Base-by-base conservation (phyloP, 2,888 invertebrate species). In the Brachycybe producta region DNA sequence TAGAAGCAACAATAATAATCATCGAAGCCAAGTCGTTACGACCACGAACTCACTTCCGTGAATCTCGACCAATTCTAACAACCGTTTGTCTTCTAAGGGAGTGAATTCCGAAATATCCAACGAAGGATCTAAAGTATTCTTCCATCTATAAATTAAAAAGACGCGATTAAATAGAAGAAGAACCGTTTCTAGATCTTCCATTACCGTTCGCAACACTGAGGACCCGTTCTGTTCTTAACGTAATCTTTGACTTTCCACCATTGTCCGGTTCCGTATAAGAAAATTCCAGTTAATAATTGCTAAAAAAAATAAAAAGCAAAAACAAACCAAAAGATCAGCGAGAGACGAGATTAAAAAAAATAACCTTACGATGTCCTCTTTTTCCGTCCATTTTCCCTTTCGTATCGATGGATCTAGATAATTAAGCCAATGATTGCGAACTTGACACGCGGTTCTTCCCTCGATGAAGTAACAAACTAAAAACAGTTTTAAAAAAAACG, bases 371-470 rank as follows among this genome's bases (percentile, higher is more conserved):
- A 51, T 11, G 39, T 51, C 51, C 32, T 51, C 51, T 17, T 32
- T 24, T 34, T 47, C 46, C 8, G 39, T 40, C 46, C 46, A 51
- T 24, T 28, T n/a, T 15, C 51, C 51, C 19, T 47, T 46, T 21
- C 17, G 28, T 13, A 47, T 46, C 5, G 3, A 13, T 5, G 51
- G 51, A 24, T 39, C 35, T 3, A 46, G 36, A 8, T 5, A 67
- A 54, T 71, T 70, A 2, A 51, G 67, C 65, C 73, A 76, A 54
- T 76, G 74, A 51, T 75, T 73, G 58, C 82, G 80, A 11, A 82
- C 66, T 62, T 83, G 82, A 2, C 71, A 68, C 61, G 78, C 78
- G 0, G 76, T 75, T 55, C 79, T 72, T 52, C 75, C 73, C 8
- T 74, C 73, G 65, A 84, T 76, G 44, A 75, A 72, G 23, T 72